phyloP scores from a whole-genome alignment of 1,140 invertebrate genomes.

The Eulimnadia texana region DNA sequence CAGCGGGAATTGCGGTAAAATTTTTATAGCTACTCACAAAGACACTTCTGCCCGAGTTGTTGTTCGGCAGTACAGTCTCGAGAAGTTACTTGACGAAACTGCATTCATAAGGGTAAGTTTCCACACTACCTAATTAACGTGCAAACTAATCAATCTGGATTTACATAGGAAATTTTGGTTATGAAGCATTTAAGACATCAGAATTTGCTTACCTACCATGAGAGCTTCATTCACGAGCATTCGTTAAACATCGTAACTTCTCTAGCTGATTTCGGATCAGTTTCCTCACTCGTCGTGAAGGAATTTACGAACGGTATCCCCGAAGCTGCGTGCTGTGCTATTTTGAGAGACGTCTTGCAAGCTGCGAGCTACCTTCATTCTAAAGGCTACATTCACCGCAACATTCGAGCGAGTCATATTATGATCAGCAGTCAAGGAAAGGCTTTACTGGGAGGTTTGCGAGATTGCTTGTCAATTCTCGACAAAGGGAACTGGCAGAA shows the following conservation, averaged over 20 bases:
- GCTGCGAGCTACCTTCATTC: slow-evolving; percentile 72
- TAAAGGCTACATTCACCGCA: slow-evolving; percentile 70
- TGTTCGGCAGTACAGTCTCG: too few species aligned
- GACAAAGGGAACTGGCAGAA: slow-evolving; percentile 49
- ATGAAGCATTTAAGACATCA: slow-evolving; percentile 56
- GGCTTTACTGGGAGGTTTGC: slow-evolving; percentile 55
- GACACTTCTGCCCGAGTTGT: too few species aligned
- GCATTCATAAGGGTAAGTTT: too few species aligned
- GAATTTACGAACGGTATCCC: slow-evolving; percentile 64
- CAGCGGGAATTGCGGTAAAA: too few species aligned
- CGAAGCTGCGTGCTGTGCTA: slow-evolving; percentile 60
- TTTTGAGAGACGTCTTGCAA: slow-evolving; percentile 58
- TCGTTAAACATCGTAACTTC: slow-evolving; percentile 65
- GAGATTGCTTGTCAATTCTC: slow-evolving; percentile 56
- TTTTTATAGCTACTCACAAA: too few species aligned
- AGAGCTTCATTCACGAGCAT: slow-evolving; percentile 52
- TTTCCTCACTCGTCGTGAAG: slow-evolving; percentile 56
- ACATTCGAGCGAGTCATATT: slow-evolving; percentile 68
- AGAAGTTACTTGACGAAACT: too few species aligned
- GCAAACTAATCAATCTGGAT: too few species aligned
- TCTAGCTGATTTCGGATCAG: slow-evolving; percentile 64
- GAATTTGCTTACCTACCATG: slow-evolving; percentile 55
- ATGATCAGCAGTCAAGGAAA: slow-evolving; percentile 51
- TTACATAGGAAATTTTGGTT: slow-evolving; percentile 56
- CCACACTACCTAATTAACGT: too few species aligned